These are phyloP conservation scores for Raphicerus campestris DNA, from an alignment of 2,113 vertebrate genomes.

Conservation along the genomic window DNA sequence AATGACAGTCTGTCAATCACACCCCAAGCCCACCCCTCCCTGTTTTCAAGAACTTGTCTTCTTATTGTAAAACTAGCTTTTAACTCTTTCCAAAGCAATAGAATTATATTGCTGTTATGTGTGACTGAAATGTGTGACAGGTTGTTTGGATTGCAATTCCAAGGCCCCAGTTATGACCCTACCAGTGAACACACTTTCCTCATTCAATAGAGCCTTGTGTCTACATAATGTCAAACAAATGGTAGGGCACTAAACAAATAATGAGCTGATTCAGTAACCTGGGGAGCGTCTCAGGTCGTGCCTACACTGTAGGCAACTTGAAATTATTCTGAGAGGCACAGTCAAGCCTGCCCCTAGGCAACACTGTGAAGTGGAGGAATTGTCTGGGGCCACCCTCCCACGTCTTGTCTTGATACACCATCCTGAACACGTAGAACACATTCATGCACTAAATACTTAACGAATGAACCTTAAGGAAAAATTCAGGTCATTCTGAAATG, in stretches of 20 bases:
- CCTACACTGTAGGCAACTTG: slow-evolving; percentile 29
- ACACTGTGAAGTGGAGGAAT: not conserved
- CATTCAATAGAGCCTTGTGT: slow-evolving; percentile 67
- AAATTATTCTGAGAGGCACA: slow-evolving; percentile 36
- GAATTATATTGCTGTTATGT: slow-evolving; percentile 61
- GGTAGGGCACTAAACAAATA: slow-evolving; percentile 64
- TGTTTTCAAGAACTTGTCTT: slow-evolving; percentile 62
- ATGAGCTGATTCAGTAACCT: slow-evolving; percentile 60
- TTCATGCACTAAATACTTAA: slow-evolving; percentile 23
- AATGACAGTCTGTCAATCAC: slow-evolving; percentile 66
- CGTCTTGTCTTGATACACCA: not conserved
- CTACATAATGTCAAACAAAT: slow-evolving; percentile 70
- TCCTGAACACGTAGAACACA: not conserved
- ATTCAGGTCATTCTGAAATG: not conserved
- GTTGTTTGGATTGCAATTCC: slow-evolving; percentile 68
- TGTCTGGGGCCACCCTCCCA: not conserved
- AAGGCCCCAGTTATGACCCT: slow-evolving; percentile 61
- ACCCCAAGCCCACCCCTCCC: not conserved
- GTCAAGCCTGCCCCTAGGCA: not conserved
- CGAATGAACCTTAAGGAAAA: not conserved
- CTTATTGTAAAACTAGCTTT: slow-evolving; percentile 70
- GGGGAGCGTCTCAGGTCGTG: slow-evolving; percentile 6
- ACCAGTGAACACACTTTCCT: slow-evolving; percentile 50
- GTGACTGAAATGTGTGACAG: slow-evolving; percentile 70
- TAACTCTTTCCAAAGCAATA: slow-evolving; percentile 67